Evolutionary conservation across 1,140 invertebrate genomes (phyloP).

Genomic region (Drosophila lacertosa): DNA sequence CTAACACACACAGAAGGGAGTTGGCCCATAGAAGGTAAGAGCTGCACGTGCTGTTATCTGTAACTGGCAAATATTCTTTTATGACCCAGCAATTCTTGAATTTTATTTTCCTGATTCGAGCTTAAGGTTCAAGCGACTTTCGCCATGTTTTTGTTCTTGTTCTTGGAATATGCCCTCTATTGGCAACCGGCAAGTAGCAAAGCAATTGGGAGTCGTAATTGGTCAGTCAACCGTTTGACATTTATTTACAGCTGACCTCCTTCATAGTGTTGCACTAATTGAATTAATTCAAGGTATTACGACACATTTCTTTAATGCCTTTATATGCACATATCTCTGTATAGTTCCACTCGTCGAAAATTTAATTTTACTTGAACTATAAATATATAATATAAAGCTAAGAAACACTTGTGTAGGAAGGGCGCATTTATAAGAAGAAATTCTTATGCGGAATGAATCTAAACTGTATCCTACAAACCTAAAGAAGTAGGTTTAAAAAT

Average conservation of each 20-base stretch:
- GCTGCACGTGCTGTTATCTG: slow-evolving; percentile 55
- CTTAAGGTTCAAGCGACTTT: slow-evolving; percentile 8
- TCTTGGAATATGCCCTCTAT: slow-evolving; percentile 23
- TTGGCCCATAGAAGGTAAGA: background rate
- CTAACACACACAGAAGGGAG: slow-evolving; percentile 16
- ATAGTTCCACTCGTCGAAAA: too few relatives aligned
- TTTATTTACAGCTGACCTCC: slow-evolving; percentile 21
- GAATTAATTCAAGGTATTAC: background rate
- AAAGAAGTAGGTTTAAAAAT: too few relatives aligned
- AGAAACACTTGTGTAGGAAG: too few relatives aligned
- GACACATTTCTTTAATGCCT: background rate
- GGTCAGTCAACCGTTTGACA: slow-evolving; percentile 12
- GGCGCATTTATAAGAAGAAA: too few relatives aligned
- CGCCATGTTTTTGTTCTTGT: slow-evolving; percentile 10
- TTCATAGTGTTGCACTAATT: background rate
- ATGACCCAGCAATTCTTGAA: slow-evolving; percentile 29
- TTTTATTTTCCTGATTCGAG: slow-evolving; percentile 12
- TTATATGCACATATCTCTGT: background rate
- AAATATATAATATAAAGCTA: too few relatives aligned
- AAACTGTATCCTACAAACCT: too few relatives aligned
- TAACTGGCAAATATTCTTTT: slow-evolving; percentile 45
- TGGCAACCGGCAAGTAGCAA: slow-evolving; percentile 9
- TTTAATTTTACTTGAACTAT: too few relatives aligned
- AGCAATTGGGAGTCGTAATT: slow-evolving; percentile 26
- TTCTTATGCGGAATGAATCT: too few relatives aligned